Conservation (phyloP, 2,797 vertebrate genomes). For the Lepus oiostolus region DNA sequence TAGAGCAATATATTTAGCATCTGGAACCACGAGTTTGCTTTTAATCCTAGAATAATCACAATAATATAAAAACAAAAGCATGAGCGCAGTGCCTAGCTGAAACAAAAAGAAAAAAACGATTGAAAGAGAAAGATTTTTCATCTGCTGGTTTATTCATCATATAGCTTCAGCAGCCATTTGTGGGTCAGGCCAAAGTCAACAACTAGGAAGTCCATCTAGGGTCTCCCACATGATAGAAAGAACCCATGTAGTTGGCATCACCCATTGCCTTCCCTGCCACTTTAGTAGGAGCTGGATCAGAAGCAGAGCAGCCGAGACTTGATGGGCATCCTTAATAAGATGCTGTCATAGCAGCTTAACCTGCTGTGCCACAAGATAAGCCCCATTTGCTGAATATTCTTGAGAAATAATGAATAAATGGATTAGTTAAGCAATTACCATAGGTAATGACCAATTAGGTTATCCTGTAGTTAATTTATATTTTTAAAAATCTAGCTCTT, state of each 20-base stretch:
- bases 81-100: not conserved
- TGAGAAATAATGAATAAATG: not conserved
- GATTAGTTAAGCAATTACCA: not conserved
- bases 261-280: too few species aligned
- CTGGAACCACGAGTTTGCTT: not conserved
- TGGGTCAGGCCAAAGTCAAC: too few species aligned
- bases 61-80: not conserved
- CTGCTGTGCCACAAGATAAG: too few species aligned
- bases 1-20: not conserved
- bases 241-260: too few species aligned
- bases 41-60: not conserved
- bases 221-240: not conserved
- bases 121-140: too few species aligned
- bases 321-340: too few species aligned
- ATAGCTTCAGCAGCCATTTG: too few species aligned
- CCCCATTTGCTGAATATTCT: not conserved
- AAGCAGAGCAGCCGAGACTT: too few species aligned
- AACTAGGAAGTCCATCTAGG: too few species aligned
- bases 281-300: too few species aligned
- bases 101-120: not conserved
- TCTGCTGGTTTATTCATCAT: too few species aligned
- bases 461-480: not conserved
- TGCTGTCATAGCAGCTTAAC: too few species aligned
- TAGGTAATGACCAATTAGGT: not conserved
- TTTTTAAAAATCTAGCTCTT: not conserved